Evolutionary conservation across 2,888 invertebrate genomes (phyloP).

Genomic region (Ptychoptera contaminata): DNA sequence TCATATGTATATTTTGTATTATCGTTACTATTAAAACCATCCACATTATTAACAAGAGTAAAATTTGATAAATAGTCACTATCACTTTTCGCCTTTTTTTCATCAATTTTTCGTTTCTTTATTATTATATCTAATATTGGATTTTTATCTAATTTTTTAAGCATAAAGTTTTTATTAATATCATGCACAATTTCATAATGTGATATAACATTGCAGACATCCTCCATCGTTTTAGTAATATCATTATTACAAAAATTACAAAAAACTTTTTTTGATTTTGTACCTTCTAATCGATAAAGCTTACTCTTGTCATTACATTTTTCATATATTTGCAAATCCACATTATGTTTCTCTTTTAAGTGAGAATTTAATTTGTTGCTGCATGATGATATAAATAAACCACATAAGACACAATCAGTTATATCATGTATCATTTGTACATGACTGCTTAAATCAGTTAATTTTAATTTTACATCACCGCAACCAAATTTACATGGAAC

Average conservation of each 20-base stretch:
- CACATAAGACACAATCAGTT: constrained; percentile 2
- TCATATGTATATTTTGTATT: not conserved
- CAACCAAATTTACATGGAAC: constrained; percentile 5
- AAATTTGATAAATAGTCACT: not conserved
- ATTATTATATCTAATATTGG: constrained; percentile 5
- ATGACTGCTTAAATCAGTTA: constrained; percentile 3
- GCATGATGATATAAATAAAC: not conserved
- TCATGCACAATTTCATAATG: constrained; percentile 5
- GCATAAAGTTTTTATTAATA: constrained; percentile 1
- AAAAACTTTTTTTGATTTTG: constrained; percentile 1
- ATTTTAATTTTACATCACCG: not conserved
- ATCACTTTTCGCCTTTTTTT: not conserved
- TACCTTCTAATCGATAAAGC: constrained; percentile 5
- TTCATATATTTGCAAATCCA: constrained; percentile 6
- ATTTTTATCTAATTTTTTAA: constrained; percentile 6
- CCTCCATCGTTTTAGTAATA: constrained; percentile 2
- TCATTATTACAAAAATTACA: constrained; percentile 7
- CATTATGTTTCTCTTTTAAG: constrained; percentile 4
- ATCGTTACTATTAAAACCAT: not conserved
- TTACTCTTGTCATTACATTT: not conserved
- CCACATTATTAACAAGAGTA: not conserved
- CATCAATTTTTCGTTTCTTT: not conserved
- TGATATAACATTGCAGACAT: constrained; percentile 3
- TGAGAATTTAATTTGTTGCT: constrained; percentile 5
- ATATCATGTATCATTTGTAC: constrained; percentile 4